phyloP scores from a whole-genome alignment of 2,888 invertebrate species.

The Elmis aenea region DNA sequence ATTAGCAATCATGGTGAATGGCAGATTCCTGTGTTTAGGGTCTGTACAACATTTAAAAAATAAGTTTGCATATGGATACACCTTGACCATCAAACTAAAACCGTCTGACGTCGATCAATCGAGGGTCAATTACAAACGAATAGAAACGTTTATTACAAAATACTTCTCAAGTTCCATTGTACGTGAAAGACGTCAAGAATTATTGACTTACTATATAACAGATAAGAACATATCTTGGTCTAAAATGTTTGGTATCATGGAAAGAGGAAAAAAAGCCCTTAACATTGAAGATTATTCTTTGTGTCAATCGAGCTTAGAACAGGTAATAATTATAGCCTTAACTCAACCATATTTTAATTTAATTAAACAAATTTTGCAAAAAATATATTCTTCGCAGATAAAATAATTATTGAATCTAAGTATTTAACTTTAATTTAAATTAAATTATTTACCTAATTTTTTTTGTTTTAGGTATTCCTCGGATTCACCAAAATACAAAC shows the following conservation, averaged over 20 bases:
- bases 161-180: slow-evolving; percentile 36
- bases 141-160: slow-evolving; percentile 32
- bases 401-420: no score
- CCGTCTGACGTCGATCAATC: slow-evolving; percentile 23
- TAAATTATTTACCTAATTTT: no score
- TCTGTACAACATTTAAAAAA: slow-evolving; percentile 78
- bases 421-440: no score
- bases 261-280: slow-evolving; percentile 44
- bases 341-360: no score
- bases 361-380: no score
- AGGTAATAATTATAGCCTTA: no score
- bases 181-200: slow-evolving; percentile 67
- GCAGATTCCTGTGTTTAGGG: slow-evolving; percentile 72
- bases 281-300: slow-evolving; percentile 76
- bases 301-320: slow-evolving; percentile 77
- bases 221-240: slow-evolving; percentile 64
- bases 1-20: slow-evolving; percentile 80
- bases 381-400: no score
- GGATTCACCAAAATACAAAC: no score
- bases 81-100: slow-evolving; percentile 44
- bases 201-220: slow-evolving; percentile 66
- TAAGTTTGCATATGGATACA: slow-evolving; percentile 63
- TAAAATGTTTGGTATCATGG: slow-evolving; percentile 69
- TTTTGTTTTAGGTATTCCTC: no score
- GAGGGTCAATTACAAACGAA: slow-evolving; percentile 3